Evolutionary conservation across 2,113 vertebrate species (phyloP).

Genomic region (Spea bombifrons): DNA sequence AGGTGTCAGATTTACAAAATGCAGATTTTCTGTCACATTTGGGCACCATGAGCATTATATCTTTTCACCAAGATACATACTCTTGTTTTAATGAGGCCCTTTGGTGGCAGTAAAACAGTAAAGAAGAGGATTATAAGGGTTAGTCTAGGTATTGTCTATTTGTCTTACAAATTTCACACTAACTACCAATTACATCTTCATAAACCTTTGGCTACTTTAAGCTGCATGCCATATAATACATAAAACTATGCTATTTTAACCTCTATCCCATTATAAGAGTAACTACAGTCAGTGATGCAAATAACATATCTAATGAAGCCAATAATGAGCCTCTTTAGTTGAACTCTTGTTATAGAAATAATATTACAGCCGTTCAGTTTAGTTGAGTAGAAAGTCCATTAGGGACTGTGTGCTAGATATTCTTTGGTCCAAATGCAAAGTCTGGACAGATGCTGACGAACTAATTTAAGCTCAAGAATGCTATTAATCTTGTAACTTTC

Average conservation of each 20-base stretch:
- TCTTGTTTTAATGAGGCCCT: conserved; percentile 86
- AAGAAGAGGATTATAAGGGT: conserved; percentile 77
- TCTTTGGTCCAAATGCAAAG: conserved; percentile 57
- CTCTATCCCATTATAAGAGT: conserved; percentile 74
- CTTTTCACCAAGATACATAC: conserved; percentile 79
- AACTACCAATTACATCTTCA: conserved; percentile 92
- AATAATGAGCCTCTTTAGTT: conserved; percentile 88
- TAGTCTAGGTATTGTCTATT: conserved; percentile 86
- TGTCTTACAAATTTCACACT: conserved; percentile 95
- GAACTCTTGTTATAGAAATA: conserved; percentile 81
- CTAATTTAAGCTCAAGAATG: conserved; percentile 72
- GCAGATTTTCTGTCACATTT: conserved; percentile 81
- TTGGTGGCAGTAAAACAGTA: conserved; percentile 87
- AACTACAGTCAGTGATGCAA: conserved; percentile 82
- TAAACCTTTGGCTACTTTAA: conserved; percentile 88
- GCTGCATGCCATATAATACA: conserved; percentile 76
- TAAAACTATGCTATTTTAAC: conserved; percentile 78
- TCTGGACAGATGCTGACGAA: conserved; percentile 75
- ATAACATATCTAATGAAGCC: conserved; percentile 87
- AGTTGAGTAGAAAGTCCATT: conserved; percentile 74
- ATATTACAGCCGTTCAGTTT: conserved; percentile 74
- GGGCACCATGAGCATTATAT: conserved; percentile 75
- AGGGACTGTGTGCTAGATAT: conserved; percentile 60
- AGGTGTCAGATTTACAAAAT: conserved; percentile 85
- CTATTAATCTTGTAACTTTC: conserved; percentile 78